Percentiles rank a stretch among this genome's conserved stretches.
phyloP scores from a whole-genome alignment of 2,113 vertebrate species.

The Agelaius phoeniceus region DNA sequence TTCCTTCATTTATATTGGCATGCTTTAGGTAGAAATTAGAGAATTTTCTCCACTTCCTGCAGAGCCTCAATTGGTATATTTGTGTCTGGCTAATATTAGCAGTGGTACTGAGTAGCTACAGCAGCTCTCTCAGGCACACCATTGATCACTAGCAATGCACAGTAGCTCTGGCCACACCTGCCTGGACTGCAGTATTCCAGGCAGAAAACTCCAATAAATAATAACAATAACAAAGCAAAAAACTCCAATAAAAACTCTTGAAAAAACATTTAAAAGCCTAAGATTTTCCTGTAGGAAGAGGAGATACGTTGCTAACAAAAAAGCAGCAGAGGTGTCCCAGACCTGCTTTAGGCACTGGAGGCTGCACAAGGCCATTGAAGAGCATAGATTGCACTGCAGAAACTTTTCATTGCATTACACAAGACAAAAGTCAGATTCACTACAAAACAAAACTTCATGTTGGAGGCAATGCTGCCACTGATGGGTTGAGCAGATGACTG shows the following conservation, averaged over 20 bases:
- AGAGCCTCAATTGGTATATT: background rate
- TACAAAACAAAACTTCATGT: background rate
- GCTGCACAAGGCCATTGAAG: background rate
- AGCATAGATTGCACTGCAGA: background rate
- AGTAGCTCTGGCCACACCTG: background rate
- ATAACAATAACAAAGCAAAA: background rate
- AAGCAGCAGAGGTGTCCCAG: background rate
- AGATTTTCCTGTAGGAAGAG: background rate
- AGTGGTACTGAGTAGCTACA: background rate
- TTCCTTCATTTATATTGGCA: background rate
- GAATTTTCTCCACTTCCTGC: background rate
- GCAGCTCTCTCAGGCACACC: accelerated
- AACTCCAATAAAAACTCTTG: background rate
- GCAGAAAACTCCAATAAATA: background rate
- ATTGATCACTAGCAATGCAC: background rate
- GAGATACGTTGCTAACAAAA: background rate
- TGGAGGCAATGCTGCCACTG: background rate
- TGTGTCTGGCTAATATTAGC: background rate
- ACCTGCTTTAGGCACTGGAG: background rate
- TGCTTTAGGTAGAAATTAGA: background rate
- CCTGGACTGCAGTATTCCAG: background rate
- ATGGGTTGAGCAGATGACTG: background rate
- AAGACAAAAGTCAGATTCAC: background rate
- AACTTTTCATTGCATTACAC: background rate
- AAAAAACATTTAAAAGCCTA: background rate